Percentiles rank a stretch among this genome's conserved stretches.
These are phyloP conservation scores for Acyrthosiphon pisum DNA, from an alignment of 1,140 invertebrate species.

Conservation along the genomic window DNA sequence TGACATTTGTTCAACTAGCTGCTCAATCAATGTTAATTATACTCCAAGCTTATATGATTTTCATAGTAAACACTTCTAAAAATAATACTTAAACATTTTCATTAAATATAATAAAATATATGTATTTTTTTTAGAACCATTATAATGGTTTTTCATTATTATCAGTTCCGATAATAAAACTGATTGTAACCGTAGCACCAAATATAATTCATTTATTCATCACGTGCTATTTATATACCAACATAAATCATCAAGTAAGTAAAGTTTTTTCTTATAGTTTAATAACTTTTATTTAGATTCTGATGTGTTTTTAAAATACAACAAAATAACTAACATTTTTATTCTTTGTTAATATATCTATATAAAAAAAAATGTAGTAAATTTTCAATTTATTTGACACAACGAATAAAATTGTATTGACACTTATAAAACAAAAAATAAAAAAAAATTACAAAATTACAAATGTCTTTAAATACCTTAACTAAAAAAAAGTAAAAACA, in stretches of 20 bases:
- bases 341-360: no score
- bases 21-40: conserved; percentile 8
- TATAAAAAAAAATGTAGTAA: no score
- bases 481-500: no score
- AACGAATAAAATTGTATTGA: no score
- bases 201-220: not conserved
- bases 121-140: not conserved
- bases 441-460: no score
- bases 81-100: not conserved
- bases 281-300: no score
- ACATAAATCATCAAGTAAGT: not conserved
- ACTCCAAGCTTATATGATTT: not conserved
- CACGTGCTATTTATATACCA: not conserved
- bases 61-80: not conserved
- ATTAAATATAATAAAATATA: not conserved
- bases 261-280: not conserved
- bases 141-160: not conserved
- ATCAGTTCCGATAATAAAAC: not conserved
- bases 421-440: no score
- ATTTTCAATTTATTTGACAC: no score
- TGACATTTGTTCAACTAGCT: not conserved
- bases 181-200: not conserved
- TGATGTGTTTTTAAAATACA: no score
- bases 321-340: no score
- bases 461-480: no score